phyloP scores from a whole-genome alignment of 2,113 vertebrate genomes.

The Hemiscyllium ocellatum region DNA sequence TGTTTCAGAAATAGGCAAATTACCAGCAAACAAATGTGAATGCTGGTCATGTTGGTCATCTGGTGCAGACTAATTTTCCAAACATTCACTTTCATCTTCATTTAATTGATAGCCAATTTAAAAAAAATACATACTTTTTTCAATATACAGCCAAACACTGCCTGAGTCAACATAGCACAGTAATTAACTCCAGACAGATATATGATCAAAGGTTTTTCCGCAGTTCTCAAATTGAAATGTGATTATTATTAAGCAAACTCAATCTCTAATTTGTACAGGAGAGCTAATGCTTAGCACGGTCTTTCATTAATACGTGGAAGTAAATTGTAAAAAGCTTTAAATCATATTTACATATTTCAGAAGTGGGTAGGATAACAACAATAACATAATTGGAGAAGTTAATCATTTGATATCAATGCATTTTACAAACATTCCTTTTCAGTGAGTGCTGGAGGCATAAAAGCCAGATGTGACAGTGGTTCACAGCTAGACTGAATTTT shows the following conservation, averaged over 20 bases:
- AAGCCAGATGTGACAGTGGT: neutral
- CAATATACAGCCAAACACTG: slow-evolving; percentile 30
- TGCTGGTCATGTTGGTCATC: slow-evolving; percentile 25
- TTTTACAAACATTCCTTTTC: neutral
- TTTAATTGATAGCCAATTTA: slow-evolving; percentile 34
- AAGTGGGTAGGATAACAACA: neutral
- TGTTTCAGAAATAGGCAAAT: slow-evolving; percentile 13
- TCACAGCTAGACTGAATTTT: neutral
- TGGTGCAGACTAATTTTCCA: slow-evolving; percentile 28
- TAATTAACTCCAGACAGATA: slow-evolving; percentile 33
- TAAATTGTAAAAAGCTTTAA: neutral
- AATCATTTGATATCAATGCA: neutral
- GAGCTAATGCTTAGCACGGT: neutral
- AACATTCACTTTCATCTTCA: slow-evolving; percentile 26
- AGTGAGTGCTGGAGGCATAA: neutral
- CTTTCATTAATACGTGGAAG: neutral
- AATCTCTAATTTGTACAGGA: neutral
- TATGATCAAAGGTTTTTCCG: neutral
- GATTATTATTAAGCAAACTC: slow-evolving; percentile 14
- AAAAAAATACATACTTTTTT: neutral
- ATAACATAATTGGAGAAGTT: neutral
- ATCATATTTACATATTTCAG: neutral
- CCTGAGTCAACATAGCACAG: slow-evolving; percentile 29
- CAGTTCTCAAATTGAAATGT: slow-evolving; percentile 5
- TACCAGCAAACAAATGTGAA: slow-evolving; percentile 12